Conservation (phyloP, 2,797 vertebrate species). For the Hydrophis major region DNA sequence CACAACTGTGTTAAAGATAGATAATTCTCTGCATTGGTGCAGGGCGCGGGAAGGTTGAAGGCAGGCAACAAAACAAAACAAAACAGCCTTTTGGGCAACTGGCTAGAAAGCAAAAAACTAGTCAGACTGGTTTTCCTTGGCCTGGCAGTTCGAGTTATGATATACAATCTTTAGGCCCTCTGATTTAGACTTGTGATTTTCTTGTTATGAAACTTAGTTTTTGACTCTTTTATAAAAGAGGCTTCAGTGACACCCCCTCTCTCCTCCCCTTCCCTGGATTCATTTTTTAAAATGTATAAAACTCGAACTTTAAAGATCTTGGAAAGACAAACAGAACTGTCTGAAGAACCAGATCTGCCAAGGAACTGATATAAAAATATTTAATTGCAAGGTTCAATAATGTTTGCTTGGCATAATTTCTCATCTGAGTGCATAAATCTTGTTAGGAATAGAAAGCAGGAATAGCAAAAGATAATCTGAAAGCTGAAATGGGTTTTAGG, state of each 20-base stretch:
- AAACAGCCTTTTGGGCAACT: not conserved
- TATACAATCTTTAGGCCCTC: not conserved
- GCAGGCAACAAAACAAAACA: not conserved
- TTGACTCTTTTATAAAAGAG: not conserved
- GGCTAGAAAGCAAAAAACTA: not conserved
- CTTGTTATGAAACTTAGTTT: constrained; percentile 4
- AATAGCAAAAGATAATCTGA: constrained; percentile 10
- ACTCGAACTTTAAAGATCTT: not conserved
- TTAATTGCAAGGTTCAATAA: constrained; percentile 20
- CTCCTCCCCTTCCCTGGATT: not conserved
- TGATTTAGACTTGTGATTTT: constrained; percentile 29
- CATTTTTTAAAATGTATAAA: not conserved
- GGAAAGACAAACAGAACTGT: not conserved
- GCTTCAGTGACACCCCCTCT: too few species aligned
- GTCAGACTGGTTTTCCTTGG: not conserved
- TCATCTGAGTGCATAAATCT: constrained; percentile 2
- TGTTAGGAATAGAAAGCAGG: constrained; percentile 12
- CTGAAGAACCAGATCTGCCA: not conserved
- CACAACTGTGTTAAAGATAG: not conserved
- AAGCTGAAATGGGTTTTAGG: constrained; percentile 16
- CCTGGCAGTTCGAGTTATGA: not conserved
- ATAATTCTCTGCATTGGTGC: not conserved
- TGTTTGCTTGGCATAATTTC: constrained; percentile 8
- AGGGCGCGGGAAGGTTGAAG: not conserved
- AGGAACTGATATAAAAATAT: constrained; percentile 3